Conservation (phyloP, 2,888 invertebrate genomes). For the Heliconius cydno region DNA sequence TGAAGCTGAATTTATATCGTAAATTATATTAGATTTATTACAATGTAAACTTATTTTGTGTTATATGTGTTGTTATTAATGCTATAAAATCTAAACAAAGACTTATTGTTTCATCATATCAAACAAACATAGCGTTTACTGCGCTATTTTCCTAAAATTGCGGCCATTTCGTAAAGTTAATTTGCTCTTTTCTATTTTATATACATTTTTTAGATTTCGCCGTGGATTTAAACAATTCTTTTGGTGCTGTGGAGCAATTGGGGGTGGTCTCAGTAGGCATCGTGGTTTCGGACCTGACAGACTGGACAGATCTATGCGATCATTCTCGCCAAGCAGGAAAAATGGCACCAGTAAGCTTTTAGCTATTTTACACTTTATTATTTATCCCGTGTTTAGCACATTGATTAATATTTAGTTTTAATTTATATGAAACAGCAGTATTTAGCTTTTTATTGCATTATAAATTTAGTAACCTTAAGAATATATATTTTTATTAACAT, state of each 20-base stretch:
- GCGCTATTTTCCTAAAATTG: neutral
- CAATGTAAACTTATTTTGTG: no score
- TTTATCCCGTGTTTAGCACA: neutral
- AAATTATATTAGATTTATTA: neutral
- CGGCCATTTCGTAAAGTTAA: neutral
- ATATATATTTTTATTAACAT: neutral
- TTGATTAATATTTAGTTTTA: constrained; percentile 9
- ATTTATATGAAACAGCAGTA: neutral
- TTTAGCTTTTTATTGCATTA: constrained; percentile 13
- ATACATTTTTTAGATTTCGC: constrained; percentile 88
- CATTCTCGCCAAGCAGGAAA: constrained; percentile 83
- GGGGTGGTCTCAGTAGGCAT: constrained; percentile 86
- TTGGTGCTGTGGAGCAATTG: constrained; percentile 91
- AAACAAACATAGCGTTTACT: no score
- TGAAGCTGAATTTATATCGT: neutral
- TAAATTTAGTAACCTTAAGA: neutral
- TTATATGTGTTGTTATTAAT: neutral
- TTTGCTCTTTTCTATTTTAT: neutral
- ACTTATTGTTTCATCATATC: neutral
- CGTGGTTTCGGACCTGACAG: constrained; percentile 90
- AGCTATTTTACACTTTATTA: neutral
- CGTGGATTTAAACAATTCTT: constrained; percentile 97
- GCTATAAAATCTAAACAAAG: neutral
- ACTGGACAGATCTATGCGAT: constrained; percentile 90
- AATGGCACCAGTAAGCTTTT: constrained; percentile 74